A percentile compares a stretch with the other conserved stretches of the same genome.
Evolutionary conservation across 2,797 vertebrate species (phyloP).

Genomic region (Thamnophis elegans): DNA sequence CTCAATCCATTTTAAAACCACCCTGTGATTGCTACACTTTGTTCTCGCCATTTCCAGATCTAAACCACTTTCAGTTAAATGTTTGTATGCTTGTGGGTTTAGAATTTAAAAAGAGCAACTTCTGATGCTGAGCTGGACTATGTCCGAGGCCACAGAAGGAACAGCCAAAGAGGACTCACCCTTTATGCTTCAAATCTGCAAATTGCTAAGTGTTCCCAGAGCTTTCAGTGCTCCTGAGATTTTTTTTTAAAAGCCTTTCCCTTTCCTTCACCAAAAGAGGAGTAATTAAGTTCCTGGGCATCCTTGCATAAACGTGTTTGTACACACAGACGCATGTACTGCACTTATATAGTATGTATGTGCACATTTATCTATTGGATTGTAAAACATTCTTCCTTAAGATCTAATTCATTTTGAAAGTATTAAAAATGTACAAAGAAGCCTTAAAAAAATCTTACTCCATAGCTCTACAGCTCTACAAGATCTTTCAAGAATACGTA

Average conservation of each 20-base stretch:
- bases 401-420: neutral
- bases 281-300: neutral
- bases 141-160: neutral
- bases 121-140: neutral
- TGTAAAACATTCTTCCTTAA: neutral
- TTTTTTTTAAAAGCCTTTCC: neutral
- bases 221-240: neutral
- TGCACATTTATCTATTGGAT: neutral
- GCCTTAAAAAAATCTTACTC: neutral
- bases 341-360: neutral
- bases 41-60: neutral
- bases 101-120: neutral
- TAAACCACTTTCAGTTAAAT: neutral
- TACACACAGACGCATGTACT: neutral
- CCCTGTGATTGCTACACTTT: neutral
- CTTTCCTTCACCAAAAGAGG: neutral
- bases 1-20: neutral
- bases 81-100: neutral
- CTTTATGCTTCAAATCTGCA: neutral
- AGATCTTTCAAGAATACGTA: neutral
- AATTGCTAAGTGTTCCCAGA: neutral
- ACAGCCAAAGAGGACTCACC: neutral
- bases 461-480: neutral
- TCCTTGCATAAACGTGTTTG: neutral
- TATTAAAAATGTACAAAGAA: neutral